These are phyloP conservation scores for Jaculus jaculus DNA, from an alignment of 2,113 vertebrate species.

Conservation along the genomic window DNA sequence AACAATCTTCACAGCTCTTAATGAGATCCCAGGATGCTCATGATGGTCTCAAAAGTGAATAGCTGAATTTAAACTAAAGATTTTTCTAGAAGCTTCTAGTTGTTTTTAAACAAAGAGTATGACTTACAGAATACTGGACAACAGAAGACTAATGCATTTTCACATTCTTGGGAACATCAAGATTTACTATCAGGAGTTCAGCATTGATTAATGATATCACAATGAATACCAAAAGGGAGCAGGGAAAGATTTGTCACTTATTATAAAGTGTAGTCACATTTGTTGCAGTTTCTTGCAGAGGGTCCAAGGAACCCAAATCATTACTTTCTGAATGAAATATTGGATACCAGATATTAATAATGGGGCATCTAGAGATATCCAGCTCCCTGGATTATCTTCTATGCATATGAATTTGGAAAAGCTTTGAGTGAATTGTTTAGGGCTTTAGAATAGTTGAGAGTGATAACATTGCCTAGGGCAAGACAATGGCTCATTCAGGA, in stretches of 20 bases:
- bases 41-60: constrained; percentile 71
- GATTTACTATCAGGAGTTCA: constrained; percentile 70
- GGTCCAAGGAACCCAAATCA: constrained; percentile 59
- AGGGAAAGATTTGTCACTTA: constrained; percentile 70
- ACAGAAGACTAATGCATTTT: constrained; percentile 61
- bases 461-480: constrained; percentile 60
- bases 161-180: constrained; percentile 26
- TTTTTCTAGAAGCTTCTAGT: constrained; percentile 56
- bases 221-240: constrained; percentile 60
- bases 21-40: constrained; percentile 81
- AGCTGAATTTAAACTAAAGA: constrained; percentile 74
- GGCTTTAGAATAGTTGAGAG: constrained; percentile 58
- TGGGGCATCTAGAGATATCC: constrained; percentile 9
- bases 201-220: constrained; percentile 70
- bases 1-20: constrained; percentile 81
- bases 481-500: constrained; percentile 45
- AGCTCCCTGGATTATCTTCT: constrained; percentile 52
- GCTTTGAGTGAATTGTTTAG: constrained; percentile 66
- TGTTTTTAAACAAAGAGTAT: constrained; percentile 57
- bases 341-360: constrained; percentile 68
- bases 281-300: constrained; percentile 70
- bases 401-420: constrained; percentile 39
- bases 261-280: constrained; percentile 70
- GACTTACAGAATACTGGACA: constrained; percentile 48
- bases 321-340: constrained; percentile 74